Conservation (phyloP, 1,140 invertebrate species). For the Listronotus bonariensis region DNA sequence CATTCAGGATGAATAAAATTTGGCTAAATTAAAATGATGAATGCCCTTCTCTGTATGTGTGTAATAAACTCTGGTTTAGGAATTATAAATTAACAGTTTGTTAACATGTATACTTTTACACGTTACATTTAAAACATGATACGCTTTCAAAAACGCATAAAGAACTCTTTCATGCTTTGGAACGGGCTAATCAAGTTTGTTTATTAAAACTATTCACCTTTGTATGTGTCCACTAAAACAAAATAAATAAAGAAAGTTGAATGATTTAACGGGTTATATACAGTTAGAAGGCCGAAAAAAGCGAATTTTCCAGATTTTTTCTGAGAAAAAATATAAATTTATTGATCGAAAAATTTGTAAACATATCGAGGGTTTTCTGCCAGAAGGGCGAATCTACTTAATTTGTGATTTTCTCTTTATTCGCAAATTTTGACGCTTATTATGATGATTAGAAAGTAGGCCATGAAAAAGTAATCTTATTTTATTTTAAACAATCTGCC, state of each 20-base stretch:
- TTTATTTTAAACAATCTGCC: too few species aligned
- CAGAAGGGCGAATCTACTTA: too few species aligned
- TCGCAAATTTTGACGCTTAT: too few species aligned
- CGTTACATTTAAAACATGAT: slow-evolving; percentile 35
- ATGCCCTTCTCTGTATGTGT: slow-evolving; percentile 28
- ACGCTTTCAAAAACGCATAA: slow-evolving; percentile 28
- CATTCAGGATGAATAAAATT: slow-evolving; percentile 30
- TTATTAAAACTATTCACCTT: slow-evolving; percentile 35
- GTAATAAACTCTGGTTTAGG: slow-evolving; percentile 28
- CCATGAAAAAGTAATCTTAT: too few species aligned
- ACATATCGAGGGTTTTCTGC: too few species aligned
- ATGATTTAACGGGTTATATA: too few species aligned
- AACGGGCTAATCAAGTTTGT: slow-evolving; percentile 25
- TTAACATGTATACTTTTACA: slow-evolving; percentile 33
- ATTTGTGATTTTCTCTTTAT: too few species aligned
- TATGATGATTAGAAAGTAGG: too few species aligned
- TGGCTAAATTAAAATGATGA: slow-evolving; percentile 31
- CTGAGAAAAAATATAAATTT: too few species aligned
- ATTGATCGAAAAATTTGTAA: too few species aligned
- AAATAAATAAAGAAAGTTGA: slow-evolving; percentile 13
- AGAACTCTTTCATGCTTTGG: slow-evolving; percentile 12
- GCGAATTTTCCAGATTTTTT: too few species aligned
- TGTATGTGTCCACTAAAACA: slow-evolving; percentile 13
- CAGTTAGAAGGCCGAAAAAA: too few species aligned
- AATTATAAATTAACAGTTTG: slow-evolving; percentile 32